These are phyloP conservation scores for Planococcus citri DNA, from an alignment of 1,140 invertebrate genomes.

Conservation along the genomic window DNA sequence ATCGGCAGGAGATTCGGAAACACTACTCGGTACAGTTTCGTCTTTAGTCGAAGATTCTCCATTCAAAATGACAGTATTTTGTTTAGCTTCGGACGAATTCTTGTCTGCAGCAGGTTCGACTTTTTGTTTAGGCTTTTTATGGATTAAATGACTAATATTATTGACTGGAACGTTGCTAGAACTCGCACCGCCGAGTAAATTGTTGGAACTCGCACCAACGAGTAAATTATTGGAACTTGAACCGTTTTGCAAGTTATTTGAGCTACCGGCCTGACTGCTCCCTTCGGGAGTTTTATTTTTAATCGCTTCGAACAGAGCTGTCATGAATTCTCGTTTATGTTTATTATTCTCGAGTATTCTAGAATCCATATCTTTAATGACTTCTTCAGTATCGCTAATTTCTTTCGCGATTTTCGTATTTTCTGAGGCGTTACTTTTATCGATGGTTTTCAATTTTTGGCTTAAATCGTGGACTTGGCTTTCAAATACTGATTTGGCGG, in stretches of 20 bases:
- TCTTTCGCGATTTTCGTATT: constrained; percentile 53
- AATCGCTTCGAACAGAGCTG: constrained; percentile 31
- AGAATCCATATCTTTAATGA: constrained; percentile 72
- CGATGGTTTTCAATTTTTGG: constrained; percentile 35
- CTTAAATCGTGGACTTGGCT: constrained; percentile 50
- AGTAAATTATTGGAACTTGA: too few relatives aligned
- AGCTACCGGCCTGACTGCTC: not conserved
- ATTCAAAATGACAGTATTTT: not conserved
- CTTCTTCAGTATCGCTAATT: constrained; percentile 59
- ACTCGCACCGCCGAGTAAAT: too few relatives aligned
- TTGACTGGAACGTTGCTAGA: not conserved
- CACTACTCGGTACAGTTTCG: not conserved
- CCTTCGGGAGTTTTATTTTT: not conserved
- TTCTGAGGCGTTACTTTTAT: constrained; percentile 38
- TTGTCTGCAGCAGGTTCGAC: constrained; percentile 22
- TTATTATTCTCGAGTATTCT: constrained; percentile 68
- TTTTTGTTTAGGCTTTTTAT: constrained; percentile 53
- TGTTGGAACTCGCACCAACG: too few relatives aligned
- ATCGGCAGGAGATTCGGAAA: not conserved
- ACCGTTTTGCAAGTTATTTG: constrained; percentile 15
- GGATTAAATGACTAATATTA: constrained; percentile 60
- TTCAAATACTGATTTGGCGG: constrained; percentile 54
- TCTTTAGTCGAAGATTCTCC: not conserved
- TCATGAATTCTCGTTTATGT: constrained; percentile 52
- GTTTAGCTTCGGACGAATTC: not conserved